phyloP scores from a whole-genome alignment of 2,797 vertebrate genomes.

The Odontamblyopus rebecca region DNA sequence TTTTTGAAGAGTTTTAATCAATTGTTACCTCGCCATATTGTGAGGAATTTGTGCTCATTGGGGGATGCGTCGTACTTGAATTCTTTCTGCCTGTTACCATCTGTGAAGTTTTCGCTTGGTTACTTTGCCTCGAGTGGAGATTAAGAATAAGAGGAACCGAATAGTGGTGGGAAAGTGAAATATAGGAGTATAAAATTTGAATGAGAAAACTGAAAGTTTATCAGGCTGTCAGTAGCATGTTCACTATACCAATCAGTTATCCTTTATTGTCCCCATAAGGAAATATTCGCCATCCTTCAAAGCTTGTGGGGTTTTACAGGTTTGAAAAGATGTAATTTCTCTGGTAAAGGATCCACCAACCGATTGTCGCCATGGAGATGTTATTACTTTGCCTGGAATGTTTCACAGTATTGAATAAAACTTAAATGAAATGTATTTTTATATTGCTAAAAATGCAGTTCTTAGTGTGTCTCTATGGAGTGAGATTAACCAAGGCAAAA shows the following conservation, averaged over 20 bases:
- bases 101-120: slow-evolving; percentile 52
- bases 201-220: neutral
- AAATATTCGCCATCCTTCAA: too few relatives aligned
- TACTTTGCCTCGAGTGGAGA: slow-evolving; percentile 46
- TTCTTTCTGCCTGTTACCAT: slow-evolving; percentile 55
- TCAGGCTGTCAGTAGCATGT: neutral
- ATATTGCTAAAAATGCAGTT: too few relatives aligned
- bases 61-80: slow-evolving; percentile 44
- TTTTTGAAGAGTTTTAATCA: slow-evolving; percentile 34
- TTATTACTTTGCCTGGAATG: too few relatives aligned
- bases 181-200: neutral
- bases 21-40: slow-evolving; percentile 44
- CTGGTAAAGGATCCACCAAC: too few relatives aligned
- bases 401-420: too few relatives aligned
- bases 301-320: too few relatives aligned
- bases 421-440: too few relatives aligned
- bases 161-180: slow-evolving; percentile 9
- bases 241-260: neutral
- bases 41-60: slow-evolving; percentile 40
- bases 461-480: too few relatives aligned
- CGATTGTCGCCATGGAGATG: too few relatives aligned
- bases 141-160: slow-evolving; percentile 33
- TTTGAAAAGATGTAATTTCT: too few relatives aligned
- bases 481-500: too few relatives aligned
- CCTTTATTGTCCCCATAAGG: too few relatives aligned